Base-by-base conservation (phyloP, 2,113 vertebrate genomes). In the Callocephalon fimbriatum region DNA sequence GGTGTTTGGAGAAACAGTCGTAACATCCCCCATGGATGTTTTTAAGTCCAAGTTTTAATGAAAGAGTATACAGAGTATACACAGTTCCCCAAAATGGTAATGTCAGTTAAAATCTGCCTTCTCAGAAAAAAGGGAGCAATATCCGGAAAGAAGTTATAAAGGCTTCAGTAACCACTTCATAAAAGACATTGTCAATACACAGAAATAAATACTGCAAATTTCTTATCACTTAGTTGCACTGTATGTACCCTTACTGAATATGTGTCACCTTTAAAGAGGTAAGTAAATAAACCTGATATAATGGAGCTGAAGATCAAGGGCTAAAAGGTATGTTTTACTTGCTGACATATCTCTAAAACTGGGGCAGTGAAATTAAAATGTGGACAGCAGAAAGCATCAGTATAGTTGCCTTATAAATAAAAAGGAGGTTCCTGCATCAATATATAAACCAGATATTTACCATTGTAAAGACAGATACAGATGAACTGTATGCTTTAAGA, bases 281-380 rank as follows among this genome's bases (percentile, higher is more conserved):
- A 74, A 63, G 81, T 92, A 93, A 96, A 92, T 75, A 93, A 90
- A 90, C 27, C 17, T 75, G 51, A 19, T 82, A 86, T 85, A 95
- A 90, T 66, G 53, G 61, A 88, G 47, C 17, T 88, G 50, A 38
- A 92, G 70, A 96, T 90, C 56, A 78, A 92, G 71, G 63, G 29
- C 51, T 90, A 92, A 88, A 84, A 82, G 62, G 11, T 81, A 81
- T 78, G 87, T 92, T 56, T 84, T 68, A 47, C 17, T 70, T 90
- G 70, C 59, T 95, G 88, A 82, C 70, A n/a, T 53, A 74, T 53
- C 54, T 90, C 25, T 92, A 38, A 90, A 94, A 90, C 66, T 29
- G 16, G 3, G 9, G 11, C 18, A 71, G 32, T 17, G 56, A 93
- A 92, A 96, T 93, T 74, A 87, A 90, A 93, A 90, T 72, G 35